Evolutionary conservation across 2,888 invertebrate genomes (phyloP).

Genomic region (Eristalis pertinax): DNA sequence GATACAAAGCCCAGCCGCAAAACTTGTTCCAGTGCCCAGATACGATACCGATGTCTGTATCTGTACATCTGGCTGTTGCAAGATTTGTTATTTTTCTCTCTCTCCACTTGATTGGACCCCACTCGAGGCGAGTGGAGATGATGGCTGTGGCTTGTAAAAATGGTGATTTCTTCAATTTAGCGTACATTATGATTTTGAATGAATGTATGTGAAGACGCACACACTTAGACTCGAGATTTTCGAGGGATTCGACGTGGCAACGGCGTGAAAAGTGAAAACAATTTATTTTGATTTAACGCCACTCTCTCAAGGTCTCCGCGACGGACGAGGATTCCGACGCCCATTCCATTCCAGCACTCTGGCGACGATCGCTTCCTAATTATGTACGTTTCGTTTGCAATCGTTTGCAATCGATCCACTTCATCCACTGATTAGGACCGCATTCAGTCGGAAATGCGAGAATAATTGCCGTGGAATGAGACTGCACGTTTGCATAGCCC

Average conservation of each 20-base stretch:
- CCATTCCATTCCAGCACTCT: too few relatives aligned
- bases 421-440: not conserved
- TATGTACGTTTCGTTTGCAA: not conserved
- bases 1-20: slow-evolving; percentile 17
- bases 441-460: slow-evolving; percentile 14
- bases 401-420: not conserved
- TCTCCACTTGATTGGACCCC: not conserved
- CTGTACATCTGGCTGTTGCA: slow-evolving; percentile 26
- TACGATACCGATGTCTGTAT: not conserved
- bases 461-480: slow-evolving; percentile 36
- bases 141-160: slow-evolving; percentile 12
- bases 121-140: slow-evolving; percentile 21
- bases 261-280: not conserved
- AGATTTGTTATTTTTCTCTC: slow-evolving; percentile 23
- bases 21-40: slow-evolving; percentile 39
- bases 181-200: not conserved
- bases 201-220: not conserved
- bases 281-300: not conserved
- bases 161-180: slow-evolving; percentile 14
- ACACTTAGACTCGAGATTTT: not conserved
- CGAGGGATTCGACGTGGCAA: not conserved
- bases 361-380: not conserved
- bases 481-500: not conserved
- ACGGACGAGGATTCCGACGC: not conserved
- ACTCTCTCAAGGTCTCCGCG: not conserved